A percentile compares a stretch with the other conserved stretches of the same genome.
Conservation (phyloP, 1,140 invertebrate species). For the Triops cancriformis region DNA sequence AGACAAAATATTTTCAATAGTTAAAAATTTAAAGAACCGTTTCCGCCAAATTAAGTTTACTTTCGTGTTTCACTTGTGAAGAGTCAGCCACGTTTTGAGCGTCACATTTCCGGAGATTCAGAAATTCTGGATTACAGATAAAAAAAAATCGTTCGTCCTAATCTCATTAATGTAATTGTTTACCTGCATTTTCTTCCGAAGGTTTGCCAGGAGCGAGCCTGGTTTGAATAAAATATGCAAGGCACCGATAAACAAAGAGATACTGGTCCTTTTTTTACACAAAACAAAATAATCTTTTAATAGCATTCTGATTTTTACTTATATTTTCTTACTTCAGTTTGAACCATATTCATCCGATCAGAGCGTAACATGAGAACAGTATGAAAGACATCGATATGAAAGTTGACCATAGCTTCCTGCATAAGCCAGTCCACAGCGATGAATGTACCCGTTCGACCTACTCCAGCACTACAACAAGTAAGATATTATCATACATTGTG, state of each 20-base stretch:
- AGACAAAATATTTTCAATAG: too few relatives aligned
- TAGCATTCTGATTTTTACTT: too few relatives aligned
- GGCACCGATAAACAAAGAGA: slow-evolving; percentile 43
- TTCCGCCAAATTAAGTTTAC: too few relatives aligned
- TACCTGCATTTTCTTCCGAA: too few relatives aligned
- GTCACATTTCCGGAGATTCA: too few relatives aligned
- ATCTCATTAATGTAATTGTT: too few relatives aligned
- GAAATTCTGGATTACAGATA: too few relatives aligned
- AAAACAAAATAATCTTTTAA: slow-evolving; percentile 16
- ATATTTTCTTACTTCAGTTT: slow-evolving; percentile 45
- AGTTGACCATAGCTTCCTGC: slow-evolving; percentile 35
- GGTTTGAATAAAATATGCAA: slow-evolving; percentile 17
- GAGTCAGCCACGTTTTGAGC: too few relatives aligned
- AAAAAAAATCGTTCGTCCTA: too few relatives aligned
- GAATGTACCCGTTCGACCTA: slow-evolving; percentile 39
- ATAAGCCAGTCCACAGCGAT: slow-evolving; percentile 38
- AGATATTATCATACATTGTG: too few relatives aligned
- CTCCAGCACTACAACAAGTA: slow-evolving; percentile 36
- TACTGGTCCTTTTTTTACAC: slow-evolving; percentile 43
- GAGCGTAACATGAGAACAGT: slow-evolving; percentile 39
- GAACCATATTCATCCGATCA: slow-evolving; percentile 43
- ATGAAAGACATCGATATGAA: slow-evolving; percentile 38
- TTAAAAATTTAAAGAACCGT: too few relatives aligned
- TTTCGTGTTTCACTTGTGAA: too few relatives aligned
- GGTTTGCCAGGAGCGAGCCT: neutral